These are phyloP conservation scores for Azorinus chamasolen DNA, from an alignment of 2,888 invertebrate species.

Conservation along the genomic window DNA sequence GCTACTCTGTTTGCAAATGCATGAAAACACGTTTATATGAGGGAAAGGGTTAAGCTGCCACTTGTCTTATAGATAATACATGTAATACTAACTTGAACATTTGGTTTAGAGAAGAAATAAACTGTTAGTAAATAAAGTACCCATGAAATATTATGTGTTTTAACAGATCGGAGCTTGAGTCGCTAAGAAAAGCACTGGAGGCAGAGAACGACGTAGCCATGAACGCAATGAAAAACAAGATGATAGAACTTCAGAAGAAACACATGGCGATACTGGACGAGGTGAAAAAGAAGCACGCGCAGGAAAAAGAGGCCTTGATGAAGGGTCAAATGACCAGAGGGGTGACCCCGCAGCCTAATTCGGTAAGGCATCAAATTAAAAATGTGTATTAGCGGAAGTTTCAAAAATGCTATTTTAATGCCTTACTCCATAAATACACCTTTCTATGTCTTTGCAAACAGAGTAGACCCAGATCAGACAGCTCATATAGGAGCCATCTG, in stretches of 20 bases:
- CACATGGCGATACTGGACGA: conserved; percentile 66
- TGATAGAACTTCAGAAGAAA: conserved; percentile 71
- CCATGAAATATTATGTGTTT: neutral
- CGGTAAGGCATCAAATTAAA: too few relatives aligned
- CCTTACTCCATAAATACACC: too few relatives aligned
- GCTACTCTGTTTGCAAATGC: too few relatives aligned
- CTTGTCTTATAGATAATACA: too few relatives aligned
- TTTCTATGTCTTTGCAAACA: too few relatives aligned
- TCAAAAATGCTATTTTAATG: too few relatives aligned
- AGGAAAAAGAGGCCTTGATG: conserved; percentile 60
- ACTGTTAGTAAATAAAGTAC: neutral
- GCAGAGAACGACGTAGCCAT: conserved; percentile 74
- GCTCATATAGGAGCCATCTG: too few relatives aligned
- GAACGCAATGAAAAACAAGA: conserved; percentile 75
- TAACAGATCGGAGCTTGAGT: conserved; percentile 63
- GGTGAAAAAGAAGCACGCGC: conserved; percentile 59
- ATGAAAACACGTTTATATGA: too few relatives aligned
- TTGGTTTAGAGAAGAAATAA: neutral
- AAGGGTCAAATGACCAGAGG: conserved; percentile 57
- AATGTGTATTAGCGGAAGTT: too few relatives aligned
- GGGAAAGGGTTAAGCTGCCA: too few relatives aligned
- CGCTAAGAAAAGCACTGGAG: conserved; percentile 66
- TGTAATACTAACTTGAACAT: too few relatives aligned
- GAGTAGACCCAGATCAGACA: too few relatives aligned
- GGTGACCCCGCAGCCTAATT: conserved; percentile 36